Base-by-base conservation (phyloP, 1,140 invertebrate species). In the Diuraphis noxia region DNA sequence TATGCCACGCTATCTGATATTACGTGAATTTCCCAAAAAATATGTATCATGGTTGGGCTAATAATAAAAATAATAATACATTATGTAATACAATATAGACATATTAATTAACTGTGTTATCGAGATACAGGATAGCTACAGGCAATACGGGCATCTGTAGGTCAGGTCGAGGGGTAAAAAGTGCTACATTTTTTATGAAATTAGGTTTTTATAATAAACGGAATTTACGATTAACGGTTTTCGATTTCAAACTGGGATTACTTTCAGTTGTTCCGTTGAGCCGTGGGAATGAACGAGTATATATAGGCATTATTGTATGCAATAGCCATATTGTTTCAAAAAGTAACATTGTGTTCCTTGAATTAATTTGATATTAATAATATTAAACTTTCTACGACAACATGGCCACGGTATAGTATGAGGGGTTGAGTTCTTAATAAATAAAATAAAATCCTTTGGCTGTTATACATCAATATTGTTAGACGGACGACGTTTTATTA, bases 361-460 rank as follows among this genome's bases (percentile, higher is more conserved):
- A 43, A 84, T 40, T 85, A 30, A n/a, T 85, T 46, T 85, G 41
- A 46, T 85, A 46, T 85, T 85, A 85, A 85, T 85, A 46, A 43
- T 43, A 34, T 46, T 43, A 46, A n/a, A 43, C 82, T 17, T 43
- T 34, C n/a, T 25, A 30, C 17, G n/a, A 41, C 13, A 19, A 1
- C n/a, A 17, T 46, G 43, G 6, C 19, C 36, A 3, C 63, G 10
- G 21, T 46, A 17, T 43, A n/a, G 30, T 38, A 79, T 72, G 17
- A 17, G 81, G 25, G 25, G 10, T 41, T 25, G 25, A 30, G 23
- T 30, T 43, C 41, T 85, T 85, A 46, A 85, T 85, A 85, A 85
- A 85, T 43, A 85, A 85, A 85, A 85, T 0, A 85, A 43, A 85
- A 34, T 30, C 82, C 82, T 34, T 43, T 19, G 82, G 82, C n/a